Conservation (phyloP, 2,888 invertebrate genomes). For the Odontothrips loti region DNA sequence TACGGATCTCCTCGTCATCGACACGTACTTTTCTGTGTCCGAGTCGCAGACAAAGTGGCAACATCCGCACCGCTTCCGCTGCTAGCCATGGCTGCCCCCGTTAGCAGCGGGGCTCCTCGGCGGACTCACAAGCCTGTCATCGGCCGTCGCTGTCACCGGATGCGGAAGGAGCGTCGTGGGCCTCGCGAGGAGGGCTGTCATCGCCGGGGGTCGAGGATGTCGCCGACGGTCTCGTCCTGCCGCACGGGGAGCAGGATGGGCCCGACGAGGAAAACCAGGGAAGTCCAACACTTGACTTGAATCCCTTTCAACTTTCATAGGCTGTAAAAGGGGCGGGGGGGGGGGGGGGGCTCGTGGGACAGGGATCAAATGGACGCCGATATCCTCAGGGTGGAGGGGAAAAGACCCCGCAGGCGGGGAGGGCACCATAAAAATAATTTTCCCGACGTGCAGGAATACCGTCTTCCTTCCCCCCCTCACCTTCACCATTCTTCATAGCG, state of each 20-base stretch:
- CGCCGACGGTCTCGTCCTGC: neutral
- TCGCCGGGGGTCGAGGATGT: neutral
- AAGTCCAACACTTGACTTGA: no score
- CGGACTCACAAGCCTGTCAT: slow-evolving; percentile 22
- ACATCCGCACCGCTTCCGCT: slow-evolving; percentile 7
- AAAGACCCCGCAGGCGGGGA: no score
- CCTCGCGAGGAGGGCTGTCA: neutral
- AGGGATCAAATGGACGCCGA: no score
- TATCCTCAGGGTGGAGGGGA: no score
- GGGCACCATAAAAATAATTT: no score
- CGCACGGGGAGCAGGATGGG: neutral
- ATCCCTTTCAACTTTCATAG: no score
- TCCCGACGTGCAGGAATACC: no score
- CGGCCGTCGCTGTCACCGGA: neutral
- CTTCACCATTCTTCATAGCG: neutral
- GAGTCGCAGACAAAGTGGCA: slow-evolving; percentile 10
- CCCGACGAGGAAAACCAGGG: neutral
- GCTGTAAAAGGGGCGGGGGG: no score
- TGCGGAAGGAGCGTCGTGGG: neutral
- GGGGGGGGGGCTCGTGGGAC: no score
- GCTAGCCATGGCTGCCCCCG: neutral
- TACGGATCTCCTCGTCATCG: neutral
- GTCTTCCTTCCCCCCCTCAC: no score
- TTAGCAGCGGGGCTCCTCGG: neutral
- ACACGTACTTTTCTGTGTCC: neutral